phyloP scores from a whole-genome alignment of 2,113 vertebrate genomes.

The Scartelaos histophorus region DNA sequence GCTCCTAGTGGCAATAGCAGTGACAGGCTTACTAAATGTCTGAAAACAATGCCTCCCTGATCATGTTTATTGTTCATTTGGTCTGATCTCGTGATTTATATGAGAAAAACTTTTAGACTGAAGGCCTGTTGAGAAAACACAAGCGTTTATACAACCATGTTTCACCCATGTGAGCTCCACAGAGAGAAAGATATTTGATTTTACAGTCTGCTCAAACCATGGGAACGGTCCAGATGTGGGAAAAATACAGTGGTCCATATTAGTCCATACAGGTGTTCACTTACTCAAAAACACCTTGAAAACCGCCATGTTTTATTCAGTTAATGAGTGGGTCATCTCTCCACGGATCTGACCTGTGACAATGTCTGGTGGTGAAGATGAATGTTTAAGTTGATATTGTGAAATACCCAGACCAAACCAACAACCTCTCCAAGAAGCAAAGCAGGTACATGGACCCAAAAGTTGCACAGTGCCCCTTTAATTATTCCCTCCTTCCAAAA shows the following conservation, averaged over 20 bases:
- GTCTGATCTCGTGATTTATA: conserved; percentile 29
- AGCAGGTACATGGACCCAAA: no score
- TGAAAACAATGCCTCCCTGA: conserved; percentile 51
- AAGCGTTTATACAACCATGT: conserved; percentile 42
- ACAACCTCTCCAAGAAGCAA: no score
- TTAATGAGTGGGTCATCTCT: no score
- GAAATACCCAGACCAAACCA: no score
- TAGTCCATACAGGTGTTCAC: neutral
- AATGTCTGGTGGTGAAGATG: no score
- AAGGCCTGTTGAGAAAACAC: conserved; percentile 60
- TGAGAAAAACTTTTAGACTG: conserved; percentile 30
- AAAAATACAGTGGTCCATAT: conserved; percentile 6
- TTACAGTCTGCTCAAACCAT: conserved; percentile 55
- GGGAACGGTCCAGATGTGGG: conserved; percentile 49
- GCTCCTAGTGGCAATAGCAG: conserved; percentile 34
- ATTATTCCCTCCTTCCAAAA: no score
- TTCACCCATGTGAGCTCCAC: conserved; percentile 34
- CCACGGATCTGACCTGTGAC: no score
- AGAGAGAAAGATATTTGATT: conserved; percentile 40
- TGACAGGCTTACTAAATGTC: conserved; percentile 41
- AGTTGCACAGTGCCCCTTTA: no score
- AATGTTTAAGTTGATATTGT: no score
- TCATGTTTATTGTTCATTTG: conserved; percentile 41
- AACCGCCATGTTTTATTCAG: no score
- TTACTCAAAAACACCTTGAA: no score